phyloP scores from a whole-genome alignment of 2,888 invertebrate species.

The Omphaloscelis lunosa region DNA sequence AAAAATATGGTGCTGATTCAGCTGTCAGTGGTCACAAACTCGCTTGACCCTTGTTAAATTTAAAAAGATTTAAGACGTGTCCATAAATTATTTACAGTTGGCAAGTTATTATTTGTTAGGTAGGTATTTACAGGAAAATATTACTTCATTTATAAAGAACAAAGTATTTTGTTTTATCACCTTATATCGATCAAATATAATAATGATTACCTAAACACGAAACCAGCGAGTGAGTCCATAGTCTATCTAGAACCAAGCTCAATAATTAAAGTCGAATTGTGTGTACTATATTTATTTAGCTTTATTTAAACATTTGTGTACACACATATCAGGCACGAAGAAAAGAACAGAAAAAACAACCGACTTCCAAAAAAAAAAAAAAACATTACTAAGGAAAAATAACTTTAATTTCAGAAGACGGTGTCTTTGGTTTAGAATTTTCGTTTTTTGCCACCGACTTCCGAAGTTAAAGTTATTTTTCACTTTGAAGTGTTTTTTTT shows the following conservation, averaged over 20 bases:
- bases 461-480: too few species aligned
- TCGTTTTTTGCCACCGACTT: too few species aligned
- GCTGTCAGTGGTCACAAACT: conserved; percentile 14
- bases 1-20: background rate
- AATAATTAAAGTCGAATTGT: background rate
- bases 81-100: conserved; percentile 5
- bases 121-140: background rate
- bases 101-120: background rate
- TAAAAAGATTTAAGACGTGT: background rate
- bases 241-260: background rate
- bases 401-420: too few species aligned
- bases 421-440: too few species aligned
- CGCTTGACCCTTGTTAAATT: background rate
- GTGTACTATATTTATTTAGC: background rate
- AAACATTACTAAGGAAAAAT: too few species aligned
- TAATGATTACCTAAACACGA: background rate
- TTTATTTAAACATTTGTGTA: background rate
- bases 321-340: background rate
- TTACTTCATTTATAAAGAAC: background rate
- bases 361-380: too few species aligned
- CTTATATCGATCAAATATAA: background rate
- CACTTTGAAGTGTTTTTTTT: too few species aligned
- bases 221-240: background rate
- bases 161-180: background rate
- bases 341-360: background rate